Evolutionary conservation across 2,113 vertebrate species (phyloP).

Genomic region (Odocoileus hemionus): DNA sequence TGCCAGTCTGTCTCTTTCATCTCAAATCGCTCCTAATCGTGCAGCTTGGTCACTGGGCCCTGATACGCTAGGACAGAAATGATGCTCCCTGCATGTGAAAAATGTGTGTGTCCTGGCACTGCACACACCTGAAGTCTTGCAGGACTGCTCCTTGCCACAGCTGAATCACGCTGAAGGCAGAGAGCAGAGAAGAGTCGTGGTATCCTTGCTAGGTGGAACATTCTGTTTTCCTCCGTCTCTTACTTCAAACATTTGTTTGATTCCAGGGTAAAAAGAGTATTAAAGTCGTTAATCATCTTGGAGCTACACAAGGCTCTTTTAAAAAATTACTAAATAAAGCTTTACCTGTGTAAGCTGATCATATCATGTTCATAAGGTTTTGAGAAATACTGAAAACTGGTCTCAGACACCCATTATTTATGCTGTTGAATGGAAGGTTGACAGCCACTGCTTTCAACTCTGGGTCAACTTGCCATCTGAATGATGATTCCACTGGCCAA

Average conservation of each 20-base stretch:
- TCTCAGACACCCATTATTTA: background rate
- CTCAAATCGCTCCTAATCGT: background rate
- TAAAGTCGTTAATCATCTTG: background rate
- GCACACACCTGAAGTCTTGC: background rate
- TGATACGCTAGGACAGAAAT: background rate
- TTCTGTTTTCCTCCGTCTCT: background rate
- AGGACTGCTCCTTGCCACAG: background rate
- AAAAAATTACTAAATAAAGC: background rate
- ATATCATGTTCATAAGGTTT: background rate
- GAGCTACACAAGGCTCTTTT: background rate
- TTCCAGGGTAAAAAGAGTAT: background rate
- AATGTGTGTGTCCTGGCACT: background rate
- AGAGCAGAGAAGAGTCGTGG: background rate
- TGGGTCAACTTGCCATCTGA: background rate
- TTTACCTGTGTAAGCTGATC: background rate
- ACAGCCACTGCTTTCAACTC: background rate
- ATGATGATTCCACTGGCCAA: background rate
- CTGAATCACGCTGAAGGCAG: background rate
- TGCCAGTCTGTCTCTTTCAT: conserved; percentile 21
- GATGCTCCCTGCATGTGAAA: background rate
- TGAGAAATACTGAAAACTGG: background rate
- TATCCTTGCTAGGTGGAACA: background rate
- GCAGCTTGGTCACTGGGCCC: background rate
- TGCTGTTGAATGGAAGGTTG: background rate
- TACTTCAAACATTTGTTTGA: conserved; percentile 6